Percentiles rank a stretch among this genome's conserved stretches.
phyloP scores from a whole-genome alignment of 2,888 invertebrate species.

The Pemphredon lugubris region DNA sequence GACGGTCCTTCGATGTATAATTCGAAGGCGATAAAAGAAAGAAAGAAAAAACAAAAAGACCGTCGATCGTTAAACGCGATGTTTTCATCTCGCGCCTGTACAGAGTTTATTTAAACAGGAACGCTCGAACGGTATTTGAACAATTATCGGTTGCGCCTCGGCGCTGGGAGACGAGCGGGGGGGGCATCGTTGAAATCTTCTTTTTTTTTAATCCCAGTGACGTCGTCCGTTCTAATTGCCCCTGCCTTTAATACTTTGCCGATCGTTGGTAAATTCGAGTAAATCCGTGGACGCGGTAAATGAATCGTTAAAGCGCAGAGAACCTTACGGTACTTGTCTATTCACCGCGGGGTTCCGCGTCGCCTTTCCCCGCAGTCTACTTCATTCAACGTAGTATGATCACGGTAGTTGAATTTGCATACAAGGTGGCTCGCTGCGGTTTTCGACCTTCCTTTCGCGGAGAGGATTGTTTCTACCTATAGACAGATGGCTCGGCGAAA shows the following conservation, averaged over 20 bases:
- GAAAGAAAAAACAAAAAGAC: not conserved
- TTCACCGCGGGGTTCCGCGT: constrained; percentile 16
- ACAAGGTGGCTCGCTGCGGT: constrained; percentile 51
- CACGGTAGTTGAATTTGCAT: constrained; percentile 57
- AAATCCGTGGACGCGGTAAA: constrained; percentile 11
- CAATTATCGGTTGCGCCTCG: too few species aligned
- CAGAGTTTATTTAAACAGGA: too few species aligned
- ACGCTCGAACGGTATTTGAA: too few species aligned
- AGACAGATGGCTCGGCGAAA: constrained; percentile 32
- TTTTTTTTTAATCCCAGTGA: too few species aligned
- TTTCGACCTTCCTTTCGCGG: constrained; percentile 43
- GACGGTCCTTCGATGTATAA: not conserved
- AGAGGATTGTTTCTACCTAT: constrained; percentile 35
- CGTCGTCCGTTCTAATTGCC: too few species aligned
- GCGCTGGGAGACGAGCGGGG: too few species aligned
- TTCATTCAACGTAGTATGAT: constrained; percentile 31
- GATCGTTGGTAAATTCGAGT: not conserved
- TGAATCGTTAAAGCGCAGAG: constrained; percentile 17
- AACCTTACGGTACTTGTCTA: constrained; percentile 20
- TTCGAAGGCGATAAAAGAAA: not conserved
- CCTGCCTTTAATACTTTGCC: too few species aligned
- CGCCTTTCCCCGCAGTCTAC: constrained; percentile 37
- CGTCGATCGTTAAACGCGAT: too few species aligned
- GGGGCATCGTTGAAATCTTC: too few species aligned
- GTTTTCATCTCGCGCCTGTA: too few species aligned